phyloP scores from a whole-genome alignment of 2,797 vertebrate genomes.

The Pseudotriccus pelzelni region DNA sequence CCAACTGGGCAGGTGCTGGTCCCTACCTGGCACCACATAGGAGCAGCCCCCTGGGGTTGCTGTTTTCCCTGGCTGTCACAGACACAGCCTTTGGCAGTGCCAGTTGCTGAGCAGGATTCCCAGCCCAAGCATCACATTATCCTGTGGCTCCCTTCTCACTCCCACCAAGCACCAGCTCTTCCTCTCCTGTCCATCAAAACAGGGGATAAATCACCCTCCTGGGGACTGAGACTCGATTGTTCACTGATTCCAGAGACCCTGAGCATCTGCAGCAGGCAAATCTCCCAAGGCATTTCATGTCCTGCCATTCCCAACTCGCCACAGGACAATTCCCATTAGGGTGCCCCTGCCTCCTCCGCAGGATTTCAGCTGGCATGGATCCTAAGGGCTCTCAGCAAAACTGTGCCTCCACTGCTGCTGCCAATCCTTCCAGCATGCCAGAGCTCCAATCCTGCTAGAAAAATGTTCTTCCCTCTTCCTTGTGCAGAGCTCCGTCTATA shows the following conservation, averaged over 20 bases:
- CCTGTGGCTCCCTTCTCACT: not conserved
- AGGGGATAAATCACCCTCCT: not conserved
- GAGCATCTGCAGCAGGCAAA: not conserved
- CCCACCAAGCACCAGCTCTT: not conserved
- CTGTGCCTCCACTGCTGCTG: not conserved
- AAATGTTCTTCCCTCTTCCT: not conserved
- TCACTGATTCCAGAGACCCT: not conserved
- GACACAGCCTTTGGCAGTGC: not conserved
- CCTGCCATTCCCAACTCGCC: not conserved
- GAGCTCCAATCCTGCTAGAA: not conserved
- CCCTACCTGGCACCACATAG: rapidly evolving
- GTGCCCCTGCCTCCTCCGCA: not conserved
- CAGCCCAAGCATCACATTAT: not conserved
- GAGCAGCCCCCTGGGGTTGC: not conserved
- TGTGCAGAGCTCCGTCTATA: not conserved
- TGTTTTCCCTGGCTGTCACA: not conserved
- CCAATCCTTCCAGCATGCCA: not conserved
- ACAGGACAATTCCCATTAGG: not conserved
- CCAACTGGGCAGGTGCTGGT: not conserved
- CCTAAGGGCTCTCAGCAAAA: not conserved
- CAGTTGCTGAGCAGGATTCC: not conserved
- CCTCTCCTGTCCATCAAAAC: not conserved
- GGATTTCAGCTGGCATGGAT: not conserved
- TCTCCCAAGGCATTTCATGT: not conserved
- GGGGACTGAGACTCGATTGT: not conserved